Conservation (phyloP, 2,797 vertebrate genomes). For the Tokudaia tokunoshimensis region DNA sequence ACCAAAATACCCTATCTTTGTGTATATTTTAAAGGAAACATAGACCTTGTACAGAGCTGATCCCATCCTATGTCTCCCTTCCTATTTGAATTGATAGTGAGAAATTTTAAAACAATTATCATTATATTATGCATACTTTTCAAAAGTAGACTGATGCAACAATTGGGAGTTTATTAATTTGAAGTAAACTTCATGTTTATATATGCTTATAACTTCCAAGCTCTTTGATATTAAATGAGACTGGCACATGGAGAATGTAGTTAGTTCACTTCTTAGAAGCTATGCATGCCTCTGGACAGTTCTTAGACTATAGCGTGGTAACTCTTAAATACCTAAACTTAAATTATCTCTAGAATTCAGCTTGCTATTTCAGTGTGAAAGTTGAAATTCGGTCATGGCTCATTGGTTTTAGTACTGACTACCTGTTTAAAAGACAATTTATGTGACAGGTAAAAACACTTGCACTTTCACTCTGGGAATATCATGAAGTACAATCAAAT, state of each 20-base stretch:
- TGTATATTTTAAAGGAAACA: slow-evolving; percentile 10
- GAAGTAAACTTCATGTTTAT: slow-evolving; percentile 53
- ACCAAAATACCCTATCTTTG: neutral
- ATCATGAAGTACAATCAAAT: slow-evolving; percentile 59
- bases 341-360: neutral
- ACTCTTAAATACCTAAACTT: slow-evolving; percentile 53
- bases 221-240: slow-evolving; percentile 46
- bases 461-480: slow-evolving; percentile 63
- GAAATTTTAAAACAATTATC: slow-evolving; percentile 43
- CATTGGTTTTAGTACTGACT: neutral
- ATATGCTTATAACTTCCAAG: neutral
- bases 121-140: slow-evolving; percentile 48
- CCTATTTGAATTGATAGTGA: slow-evolving; percentile 10
- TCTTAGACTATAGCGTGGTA: slow-evolving; percentile 34
- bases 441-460: slow-evolving; percentile 54
- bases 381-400: neutral
- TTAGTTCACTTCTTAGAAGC: slow-evolving; percentile 53
- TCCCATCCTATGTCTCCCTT: neutral
- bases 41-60: neutral
- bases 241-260: neutral
- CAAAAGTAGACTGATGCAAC: neutral
- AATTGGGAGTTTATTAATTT: slow-evolving; percentile 39
- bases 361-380: slow-evolving; percentile 23
- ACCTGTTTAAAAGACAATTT: slow-evolving; percentile 45
- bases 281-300: neutral